Evolutionary conservation across 1,140 invertebrate genomes (phyloP).

Genomic region (Macrobrachium rosenbergii): DNA sequence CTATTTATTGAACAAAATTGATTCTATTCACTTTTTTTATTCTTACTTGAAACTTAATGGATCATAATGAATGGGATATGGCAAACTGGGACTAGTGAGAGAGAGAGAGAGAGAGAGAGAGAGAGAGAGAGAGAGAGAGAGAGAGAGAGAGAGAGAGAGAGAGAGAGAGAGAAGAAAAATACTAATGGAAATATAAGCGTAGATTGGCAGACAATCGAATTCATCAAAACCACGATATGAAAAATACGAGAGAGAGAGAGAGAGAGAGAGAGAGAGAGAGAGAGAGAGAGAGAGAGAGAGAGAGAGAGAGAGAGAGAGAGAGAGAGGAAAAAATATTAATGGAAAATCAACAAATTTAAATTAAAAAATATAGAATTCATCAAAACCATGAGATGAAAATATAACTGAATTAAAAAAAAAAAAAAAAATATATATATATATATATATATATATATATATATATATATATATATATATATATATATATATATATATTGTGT

Average conservation of each 20-base stretch:
- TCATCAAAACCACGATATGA: neutral
- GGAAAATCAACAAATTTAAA: too few species aligned
- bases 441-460: too few species aligned
- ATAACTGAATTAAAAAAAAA: too few species aligned
- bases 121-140: constrained; percentile 16
- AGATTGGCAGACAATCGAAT: neutral
- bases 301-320: neutral
- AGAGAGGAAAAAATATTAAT: too few species aligned
- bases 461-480: too few species aligned
- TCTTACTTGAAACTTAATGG: neutral
- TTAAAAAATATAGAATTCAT: too few species aligned
- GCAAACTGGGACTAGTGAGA: neutral
- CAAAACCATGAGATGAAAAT: too few species aligned
- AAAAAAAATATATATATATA: too few species aligned
- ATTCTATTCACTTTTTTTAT: too few species aligned
- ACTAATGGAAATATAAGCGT: neutral
- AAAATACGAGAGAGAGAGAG: neutral
- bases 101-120: constrained; percentile 20
- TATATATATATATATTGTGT: too few species aligned
- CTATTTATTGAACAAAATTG: too few species aligned
- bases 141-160: constrained; percentile 1
- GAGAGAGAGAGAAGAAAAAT: neutral
- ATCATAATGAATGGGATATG: neutral
- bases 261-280: neutral
- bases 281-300: neutral